Base-by-base conservation (phyloP, 2,113 vertebrate species). In the Channa maculata region DNA sequence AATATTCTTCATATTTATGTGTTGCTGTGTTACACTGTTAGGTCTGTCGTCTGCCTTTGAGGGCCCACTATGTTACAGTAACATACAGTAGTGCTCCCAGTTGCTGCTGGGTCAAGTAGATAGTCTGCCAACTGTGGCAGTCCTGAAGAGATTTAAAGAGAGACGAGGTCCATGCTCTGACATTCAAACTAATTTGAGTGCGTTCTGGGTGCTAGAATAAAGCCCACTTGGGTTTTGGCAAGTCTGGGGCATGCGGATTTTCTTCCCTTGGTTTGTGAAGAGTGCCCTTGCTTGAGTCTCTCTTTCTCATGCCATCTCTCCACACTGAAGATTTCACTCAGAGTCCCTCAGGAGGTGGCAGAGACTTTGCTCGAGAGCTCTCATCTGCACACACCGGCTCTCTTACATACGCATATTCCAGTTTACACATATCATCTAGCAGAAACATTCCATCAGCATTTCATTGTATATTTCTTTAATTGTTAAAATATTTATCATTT, bases 121-220 rank as follows among this genome's bases (percentile, higher is more conserved):
- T 37, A 48, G 65, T 14, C 13, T 69, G 43, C 75, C 63, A 79
- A 57, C 64, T 74, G 62, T 66, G 53, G 48, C 52, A 58, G 68
- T 49, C 38, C 33, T 45, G 15, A 61, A 5, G 34, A 36, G 24
- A 45, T 33, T 55, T 49, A 48, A 70, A 44, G 43, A 57, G 61
- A 57, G 57, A 70, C 62, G 67, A 71, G 38, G 57, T 75, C 45
- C 69, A 61, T 13, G 71, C 55, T 55, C 44, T 69, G 65, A 77
- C 71, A 54, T 39, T 55, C 58, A 54, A 57, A 65, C 71, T 67
- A 62, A 80, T 80, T 84, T 79, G 53, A 74, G 71, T 59, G 69
- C 68, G 59, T 87, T 66, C 75, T 75, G 71, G 85, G 60, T 78
- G 74, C 66, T 73, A 71, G 77, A 46, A 77, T 61, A 41, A 70